These are phyloP conservation scores for Nannospalax galili DNA, from an alignment of 2,113 vertebrate genomes.

Conservation along the genomic window DNA sequence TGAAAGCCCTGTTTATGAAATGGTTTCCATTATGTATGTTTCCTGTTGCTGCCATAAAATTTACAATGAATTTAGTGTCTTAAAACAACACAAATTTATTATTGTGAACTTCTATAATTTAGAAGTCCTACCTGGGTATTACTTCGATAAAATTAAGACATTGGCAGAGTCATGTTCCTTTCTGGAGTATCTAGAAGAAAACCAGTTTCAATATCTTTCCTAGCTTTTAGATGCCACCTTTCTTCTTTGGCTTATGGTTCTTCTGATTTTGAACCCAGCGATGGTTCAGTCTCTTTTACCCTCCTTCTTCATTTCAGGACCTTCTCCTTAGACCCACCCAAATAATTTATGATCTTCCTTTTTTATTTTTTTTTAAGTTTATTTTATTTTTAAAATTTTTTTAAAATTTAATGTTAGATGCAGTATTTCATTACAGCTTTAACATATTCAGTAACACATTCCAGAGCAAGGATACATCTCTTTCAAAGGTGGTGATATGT, in stretches of 20 bases:
- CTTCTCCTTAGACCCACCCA: background rate
- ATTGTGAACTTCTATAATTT: background rate
- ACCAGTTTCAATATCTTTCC: background rate
- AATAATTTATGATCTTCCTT: background rate
- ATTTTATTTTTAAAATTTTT: no score
- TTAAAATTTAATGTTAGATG: no score
- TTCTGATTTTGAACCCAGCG: background rate
- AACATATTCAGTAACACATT: no score
- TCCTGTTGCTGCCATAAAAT: background rate
- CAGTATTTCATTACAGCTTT: no score
- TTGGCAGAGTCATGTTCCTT: background rate
- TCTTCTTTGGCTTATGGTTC: no score
- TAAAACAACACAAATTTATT: slow-evolving; percentile 12
- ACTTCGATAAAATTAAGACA: background rate
- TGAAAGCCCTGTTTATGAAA: background rate
- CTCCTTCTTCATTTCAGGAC: background rate
- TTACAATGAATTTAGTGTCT: background rate
- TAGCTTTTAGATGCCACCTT: background rate
- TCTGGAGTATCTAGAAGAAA: background rate
- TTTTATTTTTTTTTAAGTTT: no score
- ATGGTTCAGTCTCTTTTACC: background rate
- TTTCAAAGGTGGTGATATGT: no score
- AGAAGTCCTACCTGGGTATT: background rate
- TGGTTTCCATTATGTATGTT: slow-evolving; percentile 25
- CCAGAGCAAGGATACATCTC: no score